Conservation (phyloP, 1,140 invertebrate species). For the Diploscapter pachys region DNA sequence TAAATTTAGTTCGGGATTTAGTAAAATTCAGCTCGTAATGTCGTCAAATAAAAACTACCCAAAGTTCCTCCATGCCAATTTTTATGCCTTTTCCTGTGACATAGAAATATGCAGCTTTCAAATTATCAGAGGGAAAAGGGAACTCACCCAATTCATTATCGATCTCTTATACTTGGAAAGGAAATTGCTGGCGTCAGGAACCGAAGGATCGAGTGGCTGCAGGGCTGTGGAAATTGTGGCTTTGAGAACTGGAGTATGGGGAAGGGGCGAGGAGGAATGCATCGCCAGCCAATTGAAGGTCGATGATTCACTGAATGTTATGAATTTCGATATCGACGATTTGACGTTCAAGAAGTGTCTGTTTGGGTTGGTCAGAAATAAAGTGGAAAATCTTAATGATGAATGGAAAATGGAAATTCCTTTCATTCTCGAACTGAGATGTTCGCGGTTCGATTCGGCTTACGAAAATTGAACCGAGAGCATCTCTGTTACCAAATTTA, state of each 20-base stretch:
- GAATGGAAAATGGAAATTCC: too few species aligned
- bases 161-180: constrained; percentile 46
- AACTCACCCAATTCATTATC: constrained; percentile 54
- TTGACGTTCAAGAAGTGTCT: not conserved
- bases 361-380: not conserved
- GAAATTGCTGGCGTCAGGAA: constrained; percentile 38
- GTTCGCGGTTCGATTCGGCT: too few species aligned
- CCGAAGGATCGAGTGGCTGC: constrained; percentile 64
- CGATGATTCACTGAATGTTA: constrained; percentile 74
- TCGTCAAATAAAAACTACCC: too few species aligned
- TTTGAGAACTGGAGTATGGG: constrained; percentile 77
- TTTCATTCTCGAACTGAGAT: too few species aligned
- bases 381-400: not conserved
- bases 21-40: too few species aligned
- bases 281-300: constrained; percentile 96
- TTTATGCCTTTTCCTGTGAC: too few species aligned
- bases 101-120: too few species aligned
- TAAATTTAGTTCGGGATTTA: too few species aligned
- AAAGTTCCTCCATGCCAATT: too few species aligned
- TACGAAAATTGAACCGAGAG: not conserved
- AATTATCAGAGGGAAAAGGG: too few species aligned
- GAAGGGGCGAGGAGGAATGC: constrained; percentile 73
- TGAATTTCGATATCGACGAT: not conserved
- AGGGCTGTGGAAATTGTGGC: constrained; percentile 80
- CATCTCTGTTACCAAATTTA: constrained; percentile 41